phyloP scores from a whole-genome alignment of 2,797 vertebrate genomes.

The Cetoscarus ocellatus region DNA sequence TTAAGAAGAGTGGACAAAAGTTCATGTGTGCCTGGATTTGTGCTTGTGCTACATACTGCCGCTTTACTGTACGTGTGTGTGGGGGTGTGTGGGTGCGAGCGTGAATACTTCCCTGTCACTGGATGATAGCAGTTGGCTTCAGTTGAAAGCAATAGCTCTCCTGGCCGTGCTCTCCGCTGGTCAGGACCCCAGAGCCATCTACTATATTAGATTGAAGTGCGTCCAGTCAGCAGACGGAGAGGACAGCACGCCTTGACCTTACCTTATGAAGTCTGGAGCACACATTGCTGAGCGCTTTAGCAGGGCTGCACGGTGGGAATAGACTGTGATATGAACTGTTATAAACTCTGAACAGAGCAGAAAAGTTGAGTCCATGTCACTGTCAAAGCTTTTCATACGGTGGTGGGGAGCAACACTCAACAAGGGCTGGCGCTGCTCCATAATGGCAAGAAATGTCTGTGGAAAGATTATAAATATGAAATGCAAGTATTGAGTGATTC shows the following conservation, averaged over 20 bases:
- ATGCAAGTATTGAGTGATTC: no score
- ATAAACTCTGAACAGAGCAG: not conserved
- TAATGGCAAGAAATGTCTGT: no score
- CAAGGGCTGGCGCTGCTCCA: no score
- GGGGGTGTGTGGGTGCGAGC: constrained; percentile 46
- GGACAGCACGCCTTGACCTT: constrained; percentile 67
- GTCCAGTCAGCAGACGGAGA: constrained; percentile 71
- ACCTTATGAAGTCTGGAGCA: constrained; percentile 65
- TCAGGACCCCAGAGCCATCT: constrained; percentile 67
- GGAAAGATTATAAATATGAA: no score
- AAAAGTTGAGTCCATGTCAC: constrained; percentile 2
- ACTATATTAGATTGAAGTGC: constrained; percentile 73
- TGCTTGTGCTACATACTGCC: constrained; percentile 11
- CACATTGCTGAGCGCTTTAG: constrained; percentile 32
- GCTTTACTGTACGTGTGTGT: constrained; percentile 16
- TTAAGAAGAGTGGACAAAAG: constrained; percentile 24
- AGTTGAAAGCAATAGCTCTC: constrained; percentile 74
- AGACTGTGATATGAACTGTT: constrained; percentile 22
- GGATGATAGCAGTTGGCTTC: constrained; percentile 62
- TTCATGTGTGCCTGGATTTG: constrained; percentile 6
- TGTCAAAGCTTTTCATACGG: not conserved
- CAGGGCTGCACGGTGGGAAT: constrained; percentile 44
- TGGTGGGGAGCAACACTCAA: no score
- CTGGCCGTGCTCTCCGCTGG: constrained; percentile 55
- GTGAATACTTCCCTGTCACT: constrained; percentile 68